Evolutionary conservation across 2,888 invertebrate genomes (phyloP).

Genomic region (Zaprionus lineosus): DNA sequence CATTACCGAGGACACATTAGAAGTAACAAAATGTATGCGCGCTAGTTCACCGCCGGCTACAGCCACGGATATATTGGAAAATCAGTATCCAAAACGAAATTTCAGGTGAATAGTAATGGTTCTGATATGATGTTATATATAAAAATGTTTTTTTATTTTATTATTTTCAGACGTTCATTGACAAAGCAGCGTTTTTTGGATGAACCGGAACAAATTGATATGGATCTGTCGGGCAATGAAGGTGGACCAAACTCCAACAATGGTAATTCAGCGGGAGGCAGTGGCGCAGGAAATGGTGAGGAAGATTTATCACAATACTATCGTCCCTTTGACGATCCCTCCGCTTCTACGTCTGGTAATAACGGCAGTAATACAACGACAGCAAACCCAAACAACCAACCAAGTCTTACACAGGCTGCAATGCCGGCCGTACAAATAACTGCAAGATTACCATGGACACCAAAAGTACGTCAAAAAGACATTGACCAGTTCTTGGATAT

Average conservation of each 20-base stretch:
- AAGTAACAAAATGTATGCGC: slow-evolving; percentile 96
- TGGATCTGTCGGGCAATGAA: slow-evolving; percentile 86
- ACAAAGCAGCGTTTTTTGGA: slow-evolving; percentile 96
- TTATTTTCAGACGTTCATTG: slow-evolving; percentile 84
- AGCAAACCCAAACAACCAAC: slow-evolving; percentile 79
- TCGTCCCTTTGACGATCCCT: slow-evolving; percentile 82
- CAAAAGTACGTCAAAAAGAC: slow-evolving; percentile 97
- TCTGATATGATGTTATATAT: neutral
- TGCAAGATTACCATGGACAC: slow-evolving; percentile 93
- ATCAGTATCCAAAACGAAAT: slow-evolving; percentile 90
- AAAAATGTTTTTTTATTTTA: neutral
- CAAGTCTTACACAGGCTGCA: slow-evolving; percentile 58
- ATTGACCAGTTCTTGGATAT: slow-evolving; percentile 95
- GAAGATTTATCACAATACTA: slow-evolving; percentile 83
- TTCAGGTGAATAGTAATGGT: slow-evolving; percentile 87
- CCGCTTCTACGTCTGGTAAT: slow-evolving; percentile 70
- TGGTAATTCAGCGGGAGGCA: slow-evolving; percentile 45
- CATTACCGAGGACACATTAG: slow-evolving; percentile 95
- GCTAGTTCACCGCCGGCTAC: slow-evolving; percentile 97
- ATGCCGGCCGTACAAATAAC: slow-evolving; percentile 78
- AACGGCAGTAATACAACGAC: slow-evolving; percentile 55
- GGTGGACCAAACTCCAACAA: slow-evolving; percentile 65
- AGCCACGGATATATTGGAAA: slow-evolving; percentile 93
- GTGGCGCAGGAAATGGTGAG: slow-evolving; percentile 80
- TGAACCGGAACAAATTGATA: slow-evolving; percentile 89